phyloP scores from a whole-genome alignment of 2,888 invertebrate genomes.

The Drosophila pseudotakahashii region DNA sequence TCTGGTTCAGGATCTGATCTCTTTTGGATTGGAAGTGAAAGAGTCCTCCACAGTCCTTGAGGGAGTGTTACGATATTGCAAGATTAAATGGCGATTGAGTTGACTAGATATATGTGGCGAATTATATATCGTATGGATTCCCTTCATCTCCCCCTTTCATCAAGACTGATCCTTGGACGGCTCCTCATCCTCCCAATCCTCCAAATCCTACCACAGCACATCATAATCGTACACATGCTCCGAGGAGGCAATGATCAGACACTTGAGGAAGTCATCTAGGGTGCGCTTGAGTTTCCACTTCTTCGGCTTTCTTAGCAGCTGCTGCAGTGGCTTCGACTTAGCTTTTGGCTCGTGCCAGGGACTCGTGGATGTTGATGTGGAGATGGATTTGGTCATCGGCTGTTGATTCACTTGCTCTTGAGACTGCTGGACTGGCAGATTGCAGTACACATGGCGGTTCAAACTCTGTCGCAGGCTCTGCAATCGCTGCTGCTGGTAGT shows the following conservation, averaged over 20 bases:
- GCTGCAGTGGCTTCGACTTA: constrained; percentile 30
- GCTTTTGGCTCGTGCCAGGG: constrained; percentile 63
- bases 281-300: constrained; percentile 78
- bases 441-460: constrained; percentile 53
- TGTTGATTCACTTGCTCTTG: neutral
- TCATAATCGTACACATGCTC: constrained; percentile 72
- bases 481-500: constrained; percentile 74
- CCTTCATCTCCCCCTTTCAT: neutral
- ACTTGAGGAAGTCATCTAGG: constrained; percentile 68
- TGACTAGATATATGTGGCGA: constrained; percentile 65
- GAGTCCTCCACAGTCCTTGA: neutral
- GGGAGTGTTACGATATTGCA: constrained; percentile 21
- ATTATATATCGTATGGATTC: constrained; percentile 5
- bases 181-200: constrained; percentile 18
- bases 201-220: constrained; percentile 63
- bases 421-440: constrained; percentile 47
- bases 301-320: constrained; percentile 72
- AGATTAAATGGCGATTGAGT: constrained; percentile 56
- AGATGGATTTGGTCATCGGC: constrained; percentile 47
- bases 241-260: constrained; percentile 69
- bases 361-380: constrained; percentile 67
- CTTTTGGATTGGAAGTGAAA: neutral
- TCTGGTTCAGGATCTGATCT: constrained; percentile 1
- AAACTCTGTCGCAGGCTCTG: constrained; percentile 39
- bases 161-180: neutral